Conservation (phyloP, 2,888 invertebrate species). For the Xylota sylvarum region DNA sequence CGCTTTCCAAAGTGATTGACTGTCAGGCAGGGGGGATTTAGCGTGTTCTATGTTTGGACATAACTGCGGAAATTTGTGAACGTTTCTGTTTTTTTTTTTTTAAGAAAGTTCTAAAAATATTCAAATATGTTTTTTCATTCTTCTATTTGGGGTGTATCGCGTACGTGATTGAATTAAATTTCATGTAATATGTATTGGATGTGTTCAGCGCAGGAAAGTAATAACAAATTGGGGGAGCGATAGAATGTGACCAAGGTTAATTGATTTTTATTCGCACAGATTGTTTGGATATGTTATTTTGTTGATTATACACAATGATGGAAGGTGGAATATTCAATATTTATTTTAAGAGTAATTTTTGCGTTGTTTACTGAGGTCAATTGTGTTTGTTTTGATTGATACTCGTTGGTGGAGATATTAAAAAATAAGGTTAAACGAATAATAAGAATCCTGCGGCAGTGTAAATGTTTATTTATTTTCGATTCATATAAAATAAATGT, state of each 20-base stretch:
- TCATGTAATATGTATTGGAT: constrained; percentile 20
- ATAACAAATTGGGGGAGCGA: constrained; percentile 12
- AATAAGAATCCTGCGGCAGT: background rate
- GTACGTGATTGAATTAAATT: constrained; percentile 48
- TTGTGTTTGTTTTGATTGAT: constrained; percentile 6
- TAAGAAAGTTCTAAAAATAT: constrained; percentile 19
- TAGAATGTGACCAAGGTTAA: constrained; percentile 45
- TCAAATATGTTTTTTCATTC: background rate
- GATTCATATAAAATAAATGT: background rate
- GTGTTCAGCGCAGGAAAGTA: background rate
- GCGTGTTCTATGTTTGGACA: background rate
- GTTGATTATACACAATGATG: background rate
- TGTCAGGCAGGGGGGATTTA: background rate
- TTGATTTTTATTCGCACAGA: constrained; percentile 41
- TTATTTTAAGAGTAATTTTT: constrained; percentile 18
- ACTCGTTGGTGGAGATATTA: background rate
- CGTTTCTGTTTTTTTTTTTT: background rate
- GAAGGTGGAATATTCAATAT: constrained; percentile 27
- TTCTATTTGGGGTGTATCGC: constrained; percentile 1
- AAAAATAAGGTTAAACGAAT: background rate
- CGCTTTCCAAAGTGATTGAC: background rate
- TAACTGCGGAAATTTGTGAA: background rate
- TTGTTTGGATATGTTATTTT: constrained; percentile 15
- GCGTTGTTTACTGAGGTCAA: constrained; percentile 19
- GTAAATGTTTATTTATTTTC: background rate